phyloP scores from a whole-genome alignment of 2,797 vertebrate genomes.

The Scleropages formosus region DNA sequence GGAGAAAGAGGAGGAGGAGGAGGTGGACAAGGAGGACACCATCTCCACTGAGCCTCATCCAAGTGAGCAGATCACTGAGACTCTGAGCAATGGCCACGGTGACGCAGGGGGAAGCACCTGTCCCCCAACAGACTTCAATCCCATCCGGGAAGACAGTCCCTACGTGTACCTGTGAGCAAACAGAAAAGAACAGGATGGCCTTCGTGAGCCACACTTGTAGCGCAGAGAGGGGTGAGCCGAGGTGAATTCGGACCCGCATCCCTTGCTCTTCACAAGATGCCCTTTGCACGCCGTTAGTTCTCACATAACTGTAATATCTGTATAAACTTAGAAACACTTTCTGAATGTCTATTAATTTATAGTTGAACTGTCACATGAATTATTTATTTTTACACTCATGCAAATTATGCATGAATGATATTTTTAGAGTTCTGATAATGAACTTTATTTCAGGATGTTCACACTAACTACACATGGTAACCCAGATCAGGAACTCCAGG shows the following conservation, averaged over 20 bases:
- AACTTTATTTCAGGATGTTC: too few relatives aligned
- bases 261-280: too few relatives aligned
- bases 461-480: too few relatives aligned
- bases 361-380: neutral
- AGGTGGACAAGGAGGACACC: neutral
- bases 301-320: too few relatives aligned
- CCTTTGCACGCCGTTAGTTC: too few relatives aligned
- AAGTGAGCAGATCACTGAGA: neutral
- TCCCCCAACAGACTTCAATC: conserved; percentile 9
- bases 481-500: too few relatives aligned
- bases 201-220: too few relatives aligned
- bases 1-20: conserved; percentile 16
- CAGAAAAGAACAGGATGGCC: too few relatives aligned
- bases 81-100: neutral
- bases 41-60: neutral
- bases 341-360: neutral
- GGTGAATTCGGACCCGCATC: too few relatives aligned
- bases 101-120: neutral
- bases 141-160: conserved; percentile 12
- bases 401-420: too few relatives aligned
- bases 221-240: too few relatives aligned
- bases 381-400: neutral
- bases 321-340: neutral
- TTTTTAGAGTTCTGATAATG: too few relatives aligned
- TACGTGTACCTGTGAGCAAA: conserved; percentile 29